These are phyloP conservation scores for Camponotus fellah DNA, from an alignment of 2,888 invertebrate species.

Conservation along the genomic window DNA sequence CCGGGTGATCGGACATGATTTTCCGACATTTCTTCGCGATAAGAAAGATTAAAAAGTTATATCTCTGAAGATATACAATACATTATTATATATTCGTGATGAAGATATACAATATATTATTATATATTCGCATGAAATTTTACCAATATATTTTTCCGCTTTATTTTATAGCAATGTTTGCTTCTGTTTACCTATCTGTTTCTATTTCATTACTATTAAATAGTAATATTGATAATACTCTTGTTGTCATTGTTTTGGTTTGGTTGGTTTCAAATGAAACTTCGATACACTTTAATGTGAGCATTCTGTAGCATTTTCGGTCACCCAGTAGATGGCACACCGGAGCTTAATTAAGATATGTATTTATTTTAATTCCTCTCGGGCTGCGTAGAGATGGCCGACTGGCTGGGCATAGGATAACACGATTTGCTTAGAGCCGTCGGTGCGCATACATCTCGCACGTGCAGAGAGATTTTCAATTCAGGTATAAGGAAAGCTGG, in stretches of 20 bases:
- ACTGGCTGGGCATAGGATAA: constrained; percentile 80
- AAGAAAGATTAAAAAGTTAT: background rate
- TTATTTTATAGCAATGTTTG: background rate
- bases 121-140: background rate
- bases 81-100: background rate
- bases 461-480: constrained; percentile 82
- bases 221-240: background rate
- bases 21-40: constrained; percentile 7
- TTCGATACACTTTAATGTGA: background rate
- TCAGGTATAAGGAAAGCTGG: constrained; percentile 79
- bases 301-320: constrained; percentile 49
- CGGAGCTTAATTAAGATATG: constrained; percentile 85
- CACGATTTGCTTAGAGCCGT: constrained; percentile 84
- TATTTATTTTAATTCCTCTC: constrained; percentile 85
- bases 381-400: constrained; percentile 79
- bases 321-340: constrained; percentile 78
- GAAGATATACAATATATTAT: background rate
- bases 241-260: constrained; percentile 31
- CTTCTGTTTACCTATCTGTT: background rate
- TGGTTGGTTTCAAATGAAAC: constrained; percentile 22
- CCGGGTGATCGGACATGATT: constrained; percentile 63
- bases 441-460: constrained; percentile 78
- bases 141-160: background rate
- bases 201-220: background rate
- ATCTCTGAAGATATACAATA: background rate